Evolutionary conservation across 2,888 invertebrate species (phyloP).

Genomic region (Ptycholaimellus sp.): DNA sequence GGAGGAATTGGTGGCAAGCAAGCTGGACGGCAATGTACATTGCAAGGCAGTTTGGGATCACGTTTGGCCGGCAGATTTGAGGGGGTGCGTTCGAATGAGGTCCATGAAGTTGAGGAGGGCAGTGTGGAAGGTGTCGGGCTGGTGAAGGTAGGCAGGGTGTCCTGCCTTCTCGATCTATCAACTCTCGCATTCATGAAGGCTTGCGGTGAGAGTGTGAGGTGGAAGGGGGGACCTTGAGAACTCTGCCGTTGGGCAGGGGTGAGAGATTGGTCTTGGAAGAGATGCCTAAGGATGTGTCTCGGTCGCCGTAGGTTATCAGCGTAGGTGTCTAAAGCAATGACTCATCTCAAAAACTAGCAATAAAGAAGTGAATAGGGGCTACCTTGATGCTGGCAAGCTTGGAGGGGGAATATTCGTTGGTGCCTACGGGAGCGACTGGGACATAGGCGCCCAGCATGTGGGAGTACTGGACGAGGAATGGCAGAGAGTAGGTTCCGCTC

Average conservation of each 20-base stretch:
- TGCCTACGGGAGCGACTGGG: slow-evolving; percentile 29
- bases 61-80: no score
- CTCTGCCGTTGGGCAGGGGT: slow-evolving; percentile 25
- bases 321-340: slow-evolving; percentile 27
- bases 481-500: slow-evolving; percentile 31
- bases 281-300: slow-evolving; percentile 26
- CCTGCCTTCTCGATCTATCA: no score
- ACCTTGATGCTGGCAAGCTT: slow-evolving; percentile 16
- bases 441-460: slow-evolving; percentile 26
- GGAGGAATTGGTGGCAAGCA: no score
- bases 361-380: background rate
- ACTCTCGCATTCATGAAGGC: no score
- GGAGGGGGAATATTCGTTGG: slow-evolving; percentile 13
- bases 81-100: slow-evolving; percentile 1
- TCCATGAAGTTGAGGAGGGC: slow-evolving; percentile 27
- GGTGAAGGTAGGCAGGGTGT: slow-evolving; percentile 31
- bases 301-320: slow-evolving; percentile 30
- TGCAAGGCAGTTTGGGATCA: no score
- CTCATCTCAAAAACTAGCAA: background rate
- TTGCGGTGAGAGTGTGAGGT: no score
- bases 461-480: slow-evolving; percentile 26
- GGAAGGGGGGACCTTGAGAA: slow-evolving; percentile 25
- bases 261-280: slow-evolving; percentile 22
- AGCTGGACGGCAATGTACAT: no score
- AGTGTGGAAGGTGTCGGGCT: slow-evolving; percentile 28